Conservation (phyloP, 1,140 invertebrate species). For the Dinoponera quadriceps region DNA sequence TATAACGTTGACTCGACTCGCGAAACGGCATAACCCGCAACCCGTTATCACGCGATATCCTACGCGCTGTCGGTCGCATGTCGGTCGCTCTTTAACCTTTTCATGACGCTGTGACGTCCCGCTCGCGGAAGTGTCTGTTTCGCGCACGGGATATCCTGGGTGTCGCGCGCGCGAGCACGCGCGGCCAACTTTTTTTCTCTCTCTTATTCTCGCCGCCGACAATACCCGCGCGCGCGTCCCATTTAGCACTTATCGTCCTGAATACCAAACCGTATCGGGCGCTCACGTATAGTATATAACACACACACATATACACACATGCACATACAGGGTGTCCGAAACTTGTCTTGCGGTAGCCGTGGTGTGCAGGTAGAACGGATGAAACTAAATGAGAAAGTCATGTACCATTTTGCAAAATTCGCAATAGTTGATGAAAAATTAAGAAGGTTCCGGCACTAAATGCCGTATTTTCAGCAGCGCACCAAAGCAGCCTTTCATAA, state of each 20-base stretch:
- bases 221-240: constrained; percentile 10
- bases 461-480: too few species aligned
- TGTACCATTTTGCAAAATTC: too few species aligned
- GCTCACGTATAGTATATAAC: too few species aligned
- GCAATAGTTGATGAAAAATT: too few species aligned
- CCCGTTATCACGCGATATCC: constrained; percentile 31
- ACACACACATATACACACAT: too few species aligned
- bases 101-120: constrained; percentile 31
- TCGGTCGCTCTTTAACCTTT: constrained; percentile 46
- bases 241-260: constrained; percentile 45
- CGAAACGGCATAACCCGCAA: constrained; percentile 24
- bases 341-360: too few species aligned
- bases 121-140: constrained; percentile 35
- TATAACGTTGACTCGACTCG: constrained; percentile 41
- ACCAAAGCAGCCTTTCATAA: too few species aligned
- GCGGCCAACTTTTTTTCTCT: constrained; percentile 5
- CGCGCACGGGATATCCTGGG: constrained; percentile 20
- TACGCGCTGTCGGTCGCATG: not conserved
- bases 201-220: not conserved
- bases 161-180: not conserved
- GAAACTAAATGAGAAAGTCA: too few species aligned
- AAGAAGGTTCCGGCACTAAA: too few species aligned
- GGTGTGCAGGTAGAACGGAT: too few species aligned
- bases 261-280: not conserved
- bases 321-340: too few species aligned